Evolutionary conservation across 2,797 vertebrate genomes (phyloP).

Genomic region (Podarcis lilfordi): DNA sequence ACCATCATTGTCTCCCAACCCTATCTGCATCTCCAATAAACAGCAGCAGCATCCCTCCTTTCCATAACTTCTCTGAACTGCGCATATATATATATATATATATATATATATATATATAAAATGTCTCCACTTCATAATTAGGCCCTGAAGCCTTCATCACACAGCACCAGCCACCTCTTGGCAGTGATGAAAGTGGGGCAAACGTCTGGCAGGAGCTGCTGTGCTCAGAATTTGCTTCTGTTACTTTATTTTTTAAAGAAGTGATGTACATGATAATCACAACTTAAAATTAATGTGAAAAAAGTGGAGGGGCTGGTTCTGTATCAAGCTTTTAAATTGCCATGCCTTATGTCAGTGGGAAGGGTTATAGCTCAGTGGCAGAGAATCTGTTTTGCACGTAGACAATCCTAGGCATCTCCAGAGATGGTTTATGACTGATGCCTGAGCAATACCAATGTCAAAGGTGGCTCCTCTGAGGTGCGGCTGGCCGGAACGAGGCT

Average conservation of each 20-base stretch:
- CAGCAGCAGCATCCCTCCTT: neutral
- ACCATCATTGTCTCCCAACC: neutral
- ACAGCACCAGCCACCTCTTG: neutral
- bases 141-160: neutral
- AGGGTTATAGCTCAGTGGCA: too few relatives aligned
- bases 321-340: neutral
- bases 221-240: neutral
- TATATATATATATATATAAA: too few relatives aligned
- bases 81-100: too few relatives aligned
- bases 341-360: neutral
- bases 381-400: too few relatives aligned
- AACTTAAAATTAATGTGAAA: neutral
- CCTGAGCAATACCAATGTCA: neutral
- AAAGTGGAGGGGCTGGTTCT: neutral
- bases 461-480: neutral
- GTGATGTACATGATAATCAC: neutral
- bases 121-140: too few relatives aligned
- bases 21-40: neutral
- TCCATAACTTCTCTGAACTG: neutral
- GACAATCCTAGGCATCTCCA: too few relatives aligned
- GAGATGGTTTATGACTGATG: neutral
- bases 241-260: neutral
- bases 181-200: neutral
- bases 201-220: neutral
- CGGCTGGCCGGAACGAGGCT: neutral